Evolutionary conservation across 2,797 vertebrate species (phyloP).

Genomic region (Falco columbarius): DNA sequence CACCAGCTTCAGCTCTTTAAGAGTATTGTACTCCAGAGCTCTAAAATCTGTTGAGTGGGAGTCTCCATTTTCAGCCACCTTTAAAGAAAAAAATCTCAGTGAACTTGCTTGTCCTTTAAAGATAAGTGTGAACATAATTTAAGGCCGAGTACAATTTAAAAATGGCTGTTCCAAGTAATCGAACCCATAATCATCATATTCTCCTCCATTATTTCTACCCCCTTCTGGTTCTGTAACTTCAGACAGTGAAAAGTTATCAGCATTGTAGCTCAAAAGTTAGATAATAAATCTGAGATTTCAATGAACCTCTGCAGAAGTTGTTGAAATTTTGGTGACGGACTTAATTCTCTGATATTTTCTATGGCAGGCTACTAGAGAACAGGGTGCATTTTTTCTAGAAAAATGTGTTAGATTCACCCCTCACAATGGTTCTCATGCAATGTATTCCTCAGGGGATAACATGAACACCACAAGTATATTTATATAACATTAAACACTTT

Average conservation of each 20-base stretch:
- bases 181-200: background rate
- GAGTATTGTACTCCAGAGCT: background rate
- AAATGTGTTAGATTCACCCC: background rate
- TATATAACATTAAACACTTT: conserved; percentile 10
- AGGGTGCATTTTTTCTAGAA: background rate
- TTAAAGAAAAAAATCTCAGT: background rate
- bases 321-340: background rate
- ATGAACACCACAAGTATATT: background rate
- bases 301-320: background rate
- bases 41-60: background rate
- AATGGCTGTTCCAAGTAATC: background rate
- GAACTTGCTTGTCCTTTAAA: background rate
- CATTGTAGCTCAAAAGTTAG: background rate
- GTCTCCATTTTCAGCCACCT: background rate
- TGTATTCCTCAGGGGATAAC: background rate
- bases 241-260: background rate
- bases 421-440: background rate
- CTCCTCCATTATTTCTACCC: background rate
- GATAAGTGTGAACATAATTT: background rate
- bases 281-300: background rate
- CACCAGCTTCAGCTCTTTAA: background rate
- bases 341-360: background rate
- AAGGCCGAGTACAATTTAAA: background rate
- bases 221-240: background rate
- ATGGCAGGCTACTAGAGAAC: background rate